phyloP scores from a whole-genome alignment of 2,888 invertebrate genomes.

The Sympetrum striolatum region DNA sequence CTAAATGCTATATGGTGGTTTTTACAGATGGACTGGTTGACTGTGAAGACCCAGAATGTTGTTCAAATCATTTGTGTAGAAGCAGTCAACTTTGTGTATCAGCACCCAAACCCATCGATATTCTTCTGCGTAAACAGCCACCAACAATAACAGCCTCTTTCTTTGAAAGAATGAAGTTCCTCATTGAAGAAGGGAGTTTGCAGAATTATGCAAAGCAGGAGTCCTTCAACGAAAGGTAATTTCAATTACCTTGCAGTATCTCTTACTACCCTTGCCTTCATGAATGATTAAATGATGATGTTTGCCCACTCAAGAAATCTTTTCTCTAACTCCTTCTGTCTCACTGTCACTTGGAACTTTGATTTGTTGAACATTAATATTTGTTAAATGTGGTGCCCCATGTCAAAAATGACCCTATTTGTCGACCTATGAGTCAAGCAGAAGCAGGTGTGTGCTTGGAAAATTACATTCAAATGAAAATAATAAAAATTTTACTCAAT shows the following conservation, averaged over 20 bases:
- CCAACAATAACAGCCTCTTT: constrained; percentile 97
- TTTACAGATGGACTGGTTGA: constrained; percentile 90
- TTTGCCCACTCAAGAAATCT: constrained; percentile 23
- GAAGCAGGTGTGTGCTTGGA: constrained; percentile 37
- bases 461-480: background rate
- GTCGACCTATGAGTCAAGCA: constrained; percentile 44
- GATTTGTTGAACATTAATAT: constrained; percentile 56
- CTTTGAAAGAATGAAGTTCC: constrained; percentile 97
- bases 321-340: constrained; percentile 47
- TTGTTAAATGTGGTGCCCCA: constrained; percentile 85
- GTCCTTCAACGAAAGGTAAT: constrained; percentile 97
- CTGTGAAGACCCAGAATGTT: constrained; percentile 99
- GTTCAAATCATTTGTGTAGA: constrained; percentile 80
- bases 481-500: background rate
- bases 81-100: constrained; percentile 91
- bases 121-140: constrained; percentile 92
- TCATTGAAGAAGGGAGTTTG: constrained; percentile 96
- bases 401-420: constrained; percentile 65
- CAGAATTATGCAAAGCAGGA: constrained; percentile 96
- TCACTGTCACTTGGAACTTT: constrained; percentile 51
- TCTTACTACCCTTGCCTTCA: background rate
- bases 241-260: constrained; percentile 47
- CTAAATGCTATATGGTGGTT: background rate
- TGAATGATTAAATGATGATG: constrained; percentile 13
- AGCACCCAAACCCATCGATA: constrained; percentile 94